Base-by-base conservation (phyloP, 2,113 vertebrate species). In the Albula goreensis region DNA sequence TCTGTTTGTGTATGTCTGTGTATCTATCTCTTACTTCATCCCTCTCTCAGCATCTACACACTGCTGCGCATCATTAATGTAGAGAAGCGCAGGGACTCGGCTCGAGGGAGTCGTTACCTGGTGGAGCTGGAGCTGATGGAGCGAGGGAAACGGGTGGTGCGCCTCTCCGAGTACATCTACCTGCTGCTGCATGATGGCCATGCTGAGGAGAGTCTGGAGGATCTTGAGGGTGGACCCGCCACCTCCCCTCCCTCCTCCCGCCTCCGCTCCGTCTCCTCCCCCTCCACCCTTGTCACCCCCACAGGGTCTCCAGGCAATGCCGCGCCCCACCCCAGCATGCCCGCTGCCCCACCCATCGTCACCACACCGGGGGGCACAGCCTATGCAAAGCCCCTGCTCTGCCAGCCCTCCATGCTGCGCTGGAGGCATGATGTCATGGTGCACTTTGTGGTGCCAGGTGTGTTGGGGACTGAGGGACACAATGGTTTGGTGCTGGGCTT, bases 381-480 rank as follows among this genome's bases (percentile, higher is more conserved):
- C 3, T 97, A 96, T 0, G 95, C 96, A 10, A 98, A 96, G 79
- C 97, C 97, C 0, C 87, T 98, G 83, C 96, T 99, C 13, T 99
- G 98, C 93, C 95, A 92, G 91, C 98, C 98, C 0, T 91, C 97
- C 91, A 96, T 92, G 91, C 96, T 99, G 88, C 96, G 94, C 92
- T 99, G 98, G 98, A 96, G 95, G 91, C 96, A 93, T 87, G 97
- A 98, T 0, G 97, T 99, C 88, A 98, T 95, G 95, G 97, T 99
- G 83, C 98, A 99, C 93, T 99, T 99, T 51, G 97, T 99, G 89
- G 98, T 99, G 57, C 98, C 98, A n/a, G 98, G 98, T 99, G 87
- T 88, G 96, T 90, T 7, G 15, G 9, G 15, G 52, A 11, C 80
- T n/a, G n/a, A 25, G n/a, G 70, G 60, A 19, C 17, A 22, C 70